Evolutionary conservation across 2,113 vertebrate species (phyloP), one percentile per base, ranked within the genome.

Genomic region (Sturnus vulgaris): DNA sequence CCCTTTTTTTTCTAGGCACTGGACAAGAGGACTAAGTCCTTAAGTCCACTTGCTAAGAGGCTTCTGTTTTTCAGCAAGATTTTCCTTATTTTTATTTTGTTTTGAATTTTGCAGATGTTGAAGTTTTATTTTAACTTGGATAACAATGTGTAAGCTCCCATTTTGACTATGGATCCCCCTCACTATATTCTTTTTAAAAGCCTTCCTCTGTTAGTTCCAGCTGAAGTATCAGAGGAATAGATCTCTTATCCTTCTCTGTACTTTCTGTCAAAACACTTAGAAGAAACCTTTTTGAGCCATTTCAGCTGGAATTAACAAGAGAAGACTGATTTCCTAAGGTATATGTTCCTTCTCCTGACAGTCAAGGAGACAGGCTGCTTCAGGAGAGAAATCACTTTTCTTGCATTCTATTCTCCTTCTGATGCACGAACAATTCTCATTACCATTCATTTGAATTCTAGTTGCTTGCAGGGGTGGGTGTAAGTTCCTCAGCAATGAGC

Each of bases 231-330:
- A 53, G 47, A 95, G 86, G 61, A 92, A 73, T 47, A 82, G 73
- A 28, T 91, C 79, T 95, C 88, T 72, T 39, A 70, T 37, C 81
- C 40, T 78, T 61, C 59, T 83, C 50, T 87, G 25, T 65, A 84
- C 55, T 87, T 96, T 68, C 84, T 95, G 90, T 97, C 86, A 96
- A 91, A 97, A 94, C 82, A 93, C 86, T 93, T 90, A 21, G 82
- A 93, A 88, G 50, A 64, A 92, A 82, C 40, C 81, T 90, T 87
- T 95, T 78, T 73, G 78, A 91, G 77, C 52, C 63, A 87, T 96
- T 96, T 96, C 89, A 91, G 42, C 61, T 95, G 65, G 77, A 97
- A 95, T 96, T 95, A 97, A 90, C 85, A 88, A 65, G 90, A 90
- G 63, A 95, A 94, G 83, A 93, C 78, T 93, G 90, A 93, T 95